Evolutionary conservation across 2,888 invertebrate species (phyloP), one percentile per base, ranked within the genome.

Genomic region (Embidobia sp.): DNA sequence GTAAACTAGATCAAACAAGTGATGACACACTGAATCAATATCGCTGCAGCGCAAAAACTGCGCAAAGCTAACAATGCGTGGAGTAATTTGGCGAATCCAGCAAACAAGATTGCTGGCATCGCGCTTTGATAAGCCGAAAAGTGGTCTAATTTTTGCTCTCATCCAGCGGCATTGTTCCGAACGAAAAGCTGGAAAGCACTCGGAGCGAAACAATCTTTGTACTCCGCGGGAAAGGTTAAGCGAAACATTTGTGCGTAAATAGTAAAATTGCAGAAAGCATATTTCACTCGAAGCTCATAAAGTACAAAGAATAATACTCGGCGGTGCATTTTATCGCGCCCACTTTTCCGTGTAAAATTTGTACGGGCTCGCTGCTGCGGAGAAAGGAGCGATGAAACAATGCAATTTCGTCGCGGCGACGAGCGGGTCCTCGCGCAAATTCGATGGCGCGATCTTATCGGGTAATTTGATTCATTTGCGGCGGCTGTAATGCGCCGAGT

Each of bases 381-480:
- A 46, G 44, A 51, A 48, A 67, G 15, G 49, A 64, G 40, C 37
- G 22, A 59, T 5, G 3, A 22, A 22, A 57, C 59, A 49, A 63
- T 53, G 48, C 5, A 72, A 63, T 72, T 63, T 53, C 26, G 48
- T 15, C 2, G 22, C 33, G 26, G 63, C 19, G 4, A 27, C 40
- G 26, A 72, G 46, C 49, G 33, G 51, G 16, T 29, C 2, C 31
- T 13, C 27, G 22, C 18, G 44, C 35, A 19, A 73, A 66, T 57
- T 46, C 33, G 49, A 57, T 64, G 42, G 49, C 44, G 64, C 49
- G 31, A 44, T 40, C 44, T 22, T 51, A 61, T 73, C 57, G 42
- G 15, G 16, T 59, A 55, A 55, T 74, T 74, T 51, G 51, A 59
- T 74, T 59, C 31, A 48, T 64, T 22, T 37, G 18, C 55, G 22